Conservation (phyloP, 2,888 invertebrate genomes). For the Mantis religiosa region DNA sequence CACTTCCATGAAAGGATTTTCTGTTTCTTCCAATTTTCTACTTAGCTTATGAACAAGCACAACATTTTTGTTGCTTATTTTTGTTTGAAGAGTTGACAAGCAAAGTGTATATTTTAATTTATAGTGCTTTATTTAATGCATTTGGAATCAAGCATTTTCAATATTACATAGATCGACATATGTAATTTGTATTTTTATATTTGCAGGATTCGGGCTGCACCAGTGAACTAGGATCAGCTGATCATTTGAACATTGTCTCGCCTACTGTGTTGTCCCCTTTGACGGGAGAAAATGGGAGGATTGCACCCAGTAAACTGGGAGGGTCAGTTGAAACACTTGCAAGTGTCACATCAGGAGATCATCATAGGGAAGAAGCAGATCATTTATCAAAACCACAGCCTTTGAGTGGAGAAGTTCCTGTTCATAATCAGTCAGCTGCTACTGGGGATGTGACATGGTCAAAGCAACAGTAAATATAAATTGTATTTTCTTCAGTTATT, state of each 20-base stretch:
- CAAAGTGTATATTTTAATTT: too few species aligned
- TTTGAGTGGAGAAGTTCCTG: not conserved
- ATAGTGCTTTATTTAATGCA: too few species aligned
- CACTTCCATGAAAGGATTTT: too few species aligned
- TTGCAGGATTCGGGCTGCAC: not conserved
- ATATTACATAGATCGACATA: not conserved
- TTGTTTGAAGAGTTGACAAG: too few species aligned
- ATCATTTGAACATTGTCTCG: slow-evolving; percentile 30
- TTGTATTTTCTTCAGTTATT: not conserved
- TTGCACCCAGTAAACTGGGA: not conserved
- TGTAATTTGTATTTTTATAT: not conserved
- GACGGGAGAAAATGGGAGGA: not conserved
- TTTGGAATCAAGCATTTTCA: too few species aligned
- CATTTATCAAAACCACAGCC: not conserved
- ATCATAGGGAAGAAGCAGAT: not conserved
- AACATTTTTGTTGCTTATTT: too few species aligned
- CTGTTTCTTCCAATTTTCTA: too few species aligned
- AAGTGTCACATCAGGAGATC: not conserved
- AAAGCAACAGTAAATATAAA: not conserved
- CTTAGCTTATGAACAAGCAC: too few species aligned
- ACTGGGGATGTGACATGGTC: not conserved
- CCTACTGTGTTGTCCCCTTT: slow-evolving; percentile 37
- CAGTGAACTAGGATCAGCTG: not conserved
- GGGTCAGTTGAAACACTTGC: not conserved
- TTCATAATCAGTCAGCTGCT: not conserved